Base-by-base conservation (phyloP, 2,888 invertebrate genomes). In the Meliscaeva auricollis region DNA sequence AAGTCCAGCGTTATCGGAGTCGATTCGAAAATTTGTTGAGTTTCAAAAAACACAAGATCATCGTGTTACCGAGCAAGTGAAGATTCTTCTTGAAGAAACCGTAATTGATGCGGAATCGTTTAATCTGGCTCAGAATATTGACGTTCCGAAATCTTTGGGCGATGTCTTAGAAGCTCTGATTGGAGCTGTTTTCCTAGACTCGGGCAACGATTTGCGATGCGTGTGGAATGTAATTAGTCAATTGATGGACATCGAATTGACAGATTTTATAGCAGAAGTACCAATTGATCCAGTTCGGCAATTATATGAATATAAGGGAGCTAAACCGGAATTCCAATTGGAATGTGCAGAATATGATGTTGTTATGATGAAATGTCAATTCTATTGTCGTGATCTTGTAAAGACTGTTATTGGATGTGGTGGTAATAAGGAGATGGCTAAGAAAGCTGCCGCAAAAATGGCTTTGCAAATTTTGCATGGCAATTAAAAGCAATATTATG, bases 121-220 rank as follows among this genome's bases (percentile, higher is more conserved):
- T 22, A 91, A 91, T 80, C 72, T 92, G 32, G 94, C 96, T 0
- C 96, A 96, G 89, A 96, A 96, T 88, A 94, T 98, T 2, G 98
- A 98, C 92, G 98, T 98, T 3, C 95, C 96, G 0, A 96, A 97
- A 93, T 95, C 96, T 0, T 93, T 99, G 35, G 98, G 99, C 11
- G 99, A 99, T 92, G 93, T 99, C 46, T 97, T 98, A 91, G 99
- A 99, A 92, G 96, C 99, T 0, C 89, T 98, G 0, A 95, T 96
- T 22, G 99, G 98, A 0, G 99, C 98, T 0, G 94, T 98, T n/a
- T 98, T 94, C 91, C 92, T 99, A 54, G 99, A 99, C 92, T 94
- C 94, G 89, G 95, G 95, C 30, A 96, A 96, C 89, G 93, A 95
- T 90, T 90, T 98, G n/a, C 89, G 93, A 8, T 91, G 90, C 0